Evolutionary conservation across 2,888 invertebrate species (phyloP), one percentile per base, ranked within the genome.

Genomic region (Nemurella pictetii): DNA sequence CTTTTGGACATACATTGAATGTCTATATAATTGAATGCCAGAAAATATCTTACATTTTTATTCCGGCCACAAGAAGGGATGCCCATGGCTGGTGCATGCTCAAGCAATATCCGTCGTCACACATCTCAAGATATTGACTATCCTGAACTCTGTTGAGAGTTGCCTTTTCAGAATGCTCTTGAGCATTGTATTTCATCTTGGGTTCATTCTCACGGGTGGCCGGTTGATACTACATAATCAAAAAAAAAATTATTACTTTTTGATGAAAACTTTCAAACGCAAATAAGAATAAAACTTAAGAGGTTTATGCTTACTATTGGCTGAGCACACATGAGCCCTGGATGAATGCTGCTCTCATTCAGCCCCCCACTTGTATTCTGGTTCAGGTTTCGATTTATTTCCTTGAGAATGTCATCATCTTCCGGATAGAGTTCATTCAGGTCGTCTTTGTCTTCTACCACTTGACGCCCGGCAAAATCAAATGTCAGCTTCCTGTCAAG

Each of bases 51-150:
- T 89, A 96, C 97, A 93, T 93, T 92, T 99, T 99, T 87, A 99
- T 97, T 83, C 98, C 99, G n/a, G 94, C 93, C 0, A 98, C 94
- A 0, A 99, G 92, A 36, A 99, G 92, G 0, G 97, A 97, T 0
- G 99, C 99, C 94, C 96, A 98, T 0, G 99, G 99, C 89, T 99
- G 99, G 90, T 98, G 98, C 95, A 99, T 95, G 88, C 97, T 97
- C 20, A 99, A 91, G 89, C 98, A 99, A 88, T 94, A 92, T 0
- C 98, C 98, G 87, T 95, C 92, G 90, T 98, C 98, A 78, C 94
- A 93, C 94, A 97, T 96, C 91, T 96, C 95, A 88, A 95, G 93
- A 83, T 96, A 90, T 89, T 95, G 94, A 77, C 93, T 92, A 89
- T 97, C 97, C 89, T 97, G 97, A 20, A 95, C 93, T 0, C 86